Percentiles rank a stretch among this genome's conserved stretches.
phyloP scores from a whole-genome alignment of 2,888 invertebrate species.

The Alentia gelatinosa region DNA sequence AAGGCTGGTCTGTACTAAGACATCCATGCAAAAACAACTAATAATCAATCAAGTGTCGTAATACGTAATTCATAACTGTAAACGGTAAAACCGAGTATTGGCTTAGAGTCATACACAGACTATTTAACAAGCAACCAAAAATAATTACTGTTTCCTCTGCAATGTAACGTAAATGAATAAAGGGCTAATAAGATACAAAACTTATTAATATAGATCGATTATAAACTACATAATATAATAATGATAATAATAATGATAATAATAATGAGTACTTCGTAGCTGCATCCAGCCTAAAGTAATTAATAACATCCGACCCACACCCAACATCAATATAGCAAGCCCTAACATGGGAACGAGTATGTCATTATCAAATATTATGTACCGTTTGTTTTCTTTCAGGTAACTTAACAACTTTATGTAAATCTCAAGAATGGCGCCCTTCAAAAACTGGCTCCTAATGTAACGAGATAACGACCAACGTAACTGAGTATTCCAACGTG shows the following conservation, averaged over 20 bases:
- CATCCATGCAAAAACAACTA: background rate
- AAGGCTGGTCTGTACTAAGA: background rate
- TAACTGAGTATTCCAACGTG: slow-evolving; percentile 10
- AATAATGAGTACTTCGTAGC: background rate
- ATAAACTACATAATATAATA: background rate
- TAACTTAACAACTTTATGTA: background rate
- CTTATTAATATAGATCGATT: background rate
- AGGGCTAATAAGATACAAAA: background rate
- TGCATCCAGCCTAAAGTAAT: background rate
- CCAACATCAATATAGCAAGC: background rate
- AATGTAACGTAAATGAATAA: background rate
- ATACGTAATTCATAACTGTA: background rate
- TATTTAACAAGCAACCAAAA: slow-evolving; percentile 21
- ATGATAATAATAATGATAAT: too few relatives aligned
- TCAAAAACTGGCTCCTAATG: background rate
- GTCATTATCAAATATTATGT: background rate
- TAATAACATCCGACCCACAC: background rate
- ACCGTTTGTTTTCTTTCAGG: background rate
- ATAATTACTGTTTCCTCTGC: background rate
- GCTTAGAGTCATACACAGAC: slow-evolving; percentile 43
- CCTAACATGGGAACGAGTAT: slow-evolving; percentile 2
- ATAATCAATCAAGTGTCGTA: background rate
- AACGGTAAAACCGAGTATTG: slow-evolving; percentile 11
- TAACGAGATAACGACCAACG: slow-evolving; percentile 5
- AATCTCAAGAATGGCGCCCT: slow-evolving; percentile 20